Evolutionary conservation across 2,888 invertebrate species (phyloP).

Genomic region (Galeopsomyia nigrocyanea): DNA sequence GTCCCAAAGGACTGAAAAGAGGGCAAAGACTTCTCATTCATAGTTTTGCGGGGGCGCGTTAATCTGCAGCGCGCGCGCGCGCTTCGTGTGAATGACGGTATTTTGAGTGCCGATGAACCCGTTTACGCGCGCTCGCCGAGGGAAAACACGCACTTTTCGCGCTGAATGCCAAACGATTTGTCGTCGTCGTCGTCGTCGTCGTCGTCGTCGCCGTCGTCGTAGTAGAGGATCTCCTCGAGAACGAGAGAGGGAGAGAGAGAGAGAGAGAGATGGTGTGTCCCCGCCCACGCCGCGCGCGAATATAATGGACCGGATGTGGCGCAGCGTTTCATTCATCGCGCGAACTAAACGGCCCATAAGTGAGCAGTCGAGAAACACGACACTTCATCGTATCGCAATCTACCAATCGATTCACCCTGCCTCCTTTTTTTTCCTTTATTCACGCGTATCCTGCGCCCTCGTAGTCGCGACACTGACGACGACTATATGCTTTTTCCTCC

Average conservation of each 20-base stretch:
- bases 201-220: slow-evolving; percentile 12
- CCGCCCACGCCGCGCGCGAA: slow-evolving; percentile 36
- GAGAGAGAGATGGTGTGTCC: slow-evolving; percentile 47
- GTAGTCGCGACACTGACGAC: too few species aligned
- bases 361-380: slow-evolving; percentile 67
- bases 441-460: too few species aligned
- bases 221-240: background rate
- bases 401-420: slow-evolving; percentile 60
- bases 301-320: slow-evolving; percentile 68
- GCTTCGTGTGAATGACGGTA: slow-evolving; percentile 53
- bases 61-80: slow-evolving; percentile 45
- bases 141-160: slow-evolving; percentile 59
- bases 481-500: too few species aligned
- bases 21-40: slow-evolving; percentile 35
- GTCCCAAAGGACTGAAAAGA: slow-evolving; percentile 42
- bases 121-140: slow-evolving; percentile 56
- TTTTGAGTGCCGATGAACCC: slow-evolving; percentile 60
- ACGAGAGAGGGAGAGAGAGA: slow-evolving; percentile 16
- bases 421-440: slow-evolving; percentile 50
- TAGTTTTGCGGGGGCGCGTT: slow-evolving; percentile 45
- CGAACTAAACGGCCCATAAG: slow-evolving; percentile 54
- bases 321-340: slow-evolving; percentile 57
- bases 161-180: slow-evolving; percentile 58
- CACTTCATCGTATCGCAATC: slow-evolving; percentile 63
- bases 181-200: slow-evolving; percentile 49